Evolutionary conservation across 2,113 vertebrate genomes (phyloP).

Genomic region (Pangasianodon hypophthalmus): DNA sequence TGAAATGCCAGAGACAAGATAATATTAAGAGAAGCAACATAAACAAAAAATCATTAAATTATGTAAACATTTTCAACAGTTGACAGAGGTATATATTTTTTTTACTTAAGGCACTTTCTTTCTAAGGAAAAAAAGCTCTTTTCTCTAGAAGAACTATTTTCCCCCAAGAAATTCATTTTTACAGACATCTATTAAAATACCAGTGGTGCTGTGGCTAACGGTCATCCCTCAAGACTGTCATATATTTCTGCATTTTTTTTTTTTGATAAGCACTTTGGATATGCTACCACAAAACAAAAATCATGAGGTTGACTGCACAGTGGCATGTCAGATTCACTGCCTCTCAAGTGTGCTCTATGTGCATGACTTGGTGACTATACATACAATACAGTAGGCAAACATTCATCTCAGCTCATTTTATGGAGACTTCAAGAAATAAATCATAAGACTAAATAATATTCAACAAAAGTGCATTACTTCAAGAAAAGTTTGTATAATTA

Average conservation of each 20-base stretch:
- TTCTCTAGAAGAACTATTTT: conserved; percentile 23
- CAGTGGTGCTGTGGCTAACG: not conserved
- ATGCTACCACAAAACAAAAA: not conserved
- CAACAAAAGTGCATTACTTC: no score
- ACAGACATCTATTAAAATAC: conserved; percentile 23
- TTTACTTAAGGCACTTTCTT: conserved; percentile 40
- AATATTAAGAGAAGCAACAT: not conserved
- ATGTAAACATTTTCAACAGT: conserved; percentile 50
- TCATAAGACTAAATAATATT: no score
- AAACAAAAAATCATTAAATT: conserved; percentile 54
- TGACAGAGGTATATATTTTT: no score
- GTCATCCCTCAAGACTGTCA: not conserved
- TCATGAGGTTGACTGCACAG: not conserved
- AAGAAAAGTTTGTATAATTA: no score
- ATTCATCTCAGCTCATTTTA: not conserved
- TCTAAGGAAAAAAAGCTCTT: conserved; percentile 32
- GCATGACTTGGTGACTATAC: not conserved
- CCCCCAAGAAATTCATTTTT: conserved; percentile 34
- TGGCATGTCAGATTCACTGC: not conserved
- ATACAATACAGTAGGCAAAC: not conserved
- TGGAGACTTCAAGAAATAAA: not conserved
- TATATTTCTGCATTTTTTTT: not conserved
- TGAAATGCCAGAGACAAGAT: not conserved
- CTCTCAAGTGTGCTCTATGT: not conserved
- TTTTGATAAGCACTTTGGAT: not conserved